Base-by-base conservation (phyloP, 2,888 invertebrate species). In the Drosophila histrio region DNA sequence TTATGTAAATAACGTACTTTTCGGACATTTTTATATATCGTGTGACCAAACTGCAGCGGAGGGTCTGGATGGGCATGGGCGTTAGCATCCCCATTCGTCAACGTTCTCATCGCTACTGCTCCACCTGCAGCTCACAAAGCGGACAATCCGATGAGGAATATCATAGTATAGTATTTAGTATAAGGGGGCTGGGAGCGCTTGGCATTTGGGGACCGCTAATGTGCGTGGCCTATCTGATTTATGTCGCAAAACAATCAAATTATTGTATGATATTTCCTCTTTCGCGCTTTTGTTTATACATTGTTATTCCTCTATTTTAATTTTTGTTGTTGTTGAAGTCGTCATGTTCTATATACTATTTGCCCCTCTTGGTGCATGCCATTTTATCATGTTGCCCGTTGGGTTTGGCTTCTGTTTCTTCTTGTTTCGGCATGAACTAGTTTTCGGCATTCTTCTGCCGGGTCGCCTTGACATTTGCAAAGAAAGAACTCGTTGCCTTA, bases 221-320 rank as follows among this genome's bases (percentile, higher is more conserved):
- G 71, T 78, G 82, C 82, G 69, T 72, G 69, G 58, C 54, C 70
- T 52, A 77, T 85, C 76, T 68, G 83, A 87, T 82, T 87, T 85
- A 72, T 68, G 77, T 64, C 72, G 64, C 62, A 56, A 72, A 80
- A 60, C 83, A 85, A 87, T 82, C 75, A 85, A 85, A 87, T 87
- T 75, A 87, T 85, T 67, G 54, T 65, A 53, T 59, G 58, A 36
- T 62, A 60, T 59, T 70, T 59, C 62, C 72, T 59, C 52, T 54
- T 54, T 67, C 41, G 65, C 50, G 49, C 43, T 56, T 64, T 61
- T 47, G 52, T 67, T 63, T 59, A 39, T 41, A 8, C 19, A 46
- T 49, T 53, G 30, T 46, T 47, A 39, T 46, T 41, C 34, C 43
- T 54, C 66, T 38, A 58, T 53, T 49, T 54, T 19, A 15, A n/a